Evolutionary conservation across 1,140 invertebrate genomes (phyloP), one percentile per base, ranked within the genome.

Genomic region (Elysia chlorotica): DNA sequence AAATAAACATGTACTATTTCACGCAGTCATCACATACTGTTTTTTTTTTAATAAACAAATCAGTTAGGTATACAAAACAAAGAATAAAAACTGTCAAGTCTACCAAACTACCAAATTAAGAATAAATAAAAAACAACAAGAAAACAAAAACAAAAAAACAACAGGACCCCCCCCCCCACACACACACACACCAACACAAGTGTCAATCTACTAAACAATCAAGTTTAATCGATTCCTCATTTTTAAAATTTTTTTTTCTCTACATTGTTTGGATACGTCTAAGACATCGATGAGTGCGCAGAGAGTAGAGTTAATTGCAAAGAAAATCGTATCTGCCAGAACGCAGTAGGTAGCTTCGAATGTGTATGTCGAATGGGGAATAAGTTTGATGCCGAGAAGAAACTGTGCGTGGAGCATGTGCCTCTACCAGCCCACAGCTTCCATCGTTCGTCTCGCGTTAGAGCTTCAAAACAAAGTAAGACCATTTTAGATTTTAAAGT

Each of bases 261-360:
- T n/a, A n/a, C n/a, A n/a, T n/a, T n/a, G n/a, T 31, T 23, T 14
- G 25, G 10, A 28, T 35, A 23, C 6, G 3, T 23, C n/a, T 4
- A 53, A 70, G 67, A 70, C 23, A 35, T 33, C 1, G 67, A 70
- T 35, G 67, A 70, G 35, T 70, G 67, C 28, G 1, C 25, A 37
- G 30, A 59, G 3, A 35, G 10, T 6, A 17, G 6, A 2, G 33
- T 31, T 1, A 70, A 21, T 53, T 70, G 67, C 25, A 21, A 2
- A 53, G 25, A 57, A 4, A 54, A 54, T n/a, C 28, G 28, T 10
- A 21, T 57, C 2, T 70, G 67, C 31, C 53, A 70, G 31, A 70
- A 70, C 23, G 5, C 28, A 5, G 36, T 54, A 2, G 67, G 67
- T 21, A 59, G 67, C 56, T 70, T 35, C 54, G 35, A 33, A 37